These are phyloP conservation scores for Andrena bicolor DNA, from an alignment of 2,888 invertebrate species.

Conservation along the genomic window DNA sequence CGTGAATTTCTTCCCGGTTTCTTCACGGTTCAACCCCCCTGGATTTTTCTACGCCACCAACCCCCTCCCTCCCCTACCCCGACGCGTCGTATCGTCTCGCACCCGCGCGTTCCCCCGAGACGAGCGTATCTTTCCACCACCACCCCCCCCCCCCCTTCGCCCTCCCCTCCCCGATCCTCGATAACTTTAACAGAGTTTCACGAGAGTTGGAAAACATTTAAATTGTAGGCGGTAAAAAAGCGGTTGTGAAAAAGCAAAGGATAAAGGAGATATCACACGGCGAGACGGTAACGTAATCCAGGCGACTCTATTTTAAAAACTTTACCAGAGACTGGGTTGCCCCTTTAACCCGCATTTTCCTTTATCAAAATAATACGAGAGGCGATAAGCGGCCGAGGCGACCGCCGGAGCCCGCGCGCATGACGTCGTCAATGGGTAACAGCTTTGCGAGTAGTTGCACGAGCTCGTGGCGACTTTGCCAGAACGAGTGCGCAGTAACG, in stretches of 20 bases:
- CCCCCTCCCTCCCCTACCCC: neutral
- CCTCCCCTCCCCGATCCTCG: too few species aligned
- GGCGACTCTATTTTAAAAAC: slow-evolving; percentile 35
- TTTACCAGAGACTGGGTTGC: slow-evolving; percentile 29
- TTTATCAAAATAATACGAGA: slow-evolving; percentile 59
- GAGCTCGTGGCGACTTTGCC: slow-evolving; percentile 52
- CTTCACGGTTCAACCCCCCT: slow-evolving; percentile 50
- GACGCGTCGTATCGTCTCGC: slow-evolving; percentile 11
- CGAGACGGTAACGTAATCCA: slow-evolving; percentile 28
- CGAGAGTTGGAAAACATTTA: neutral
- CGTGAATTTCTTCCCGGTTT: slow-evolving; percentile 60
- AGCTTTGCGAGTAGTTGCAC: slow-evolving; percentile 46
- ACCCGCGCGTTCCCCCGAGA: slow-evolving; percentile 10
- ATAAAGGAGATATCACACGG: slow-evolving; percentile 1
- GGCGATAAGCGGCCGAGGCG: slow-evolving; percentile 56
- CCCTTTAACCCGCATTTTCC: slow-evolving; percentile 65
- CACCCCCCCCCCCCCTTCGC: neutral
- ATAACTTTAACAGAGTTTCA: neutral
- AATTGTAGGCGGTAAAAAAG: neutral
- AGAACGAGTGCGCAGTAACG: slow-evolving; percentile 66
- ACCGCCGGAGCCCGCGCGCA: slow-evolving; percentile 50
- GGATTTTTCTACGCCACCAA: slow-evolving; percentile 35
- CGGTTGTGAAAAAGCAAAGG: neutral
- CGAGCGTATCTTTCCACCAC: slow-evolving; percentile 34
- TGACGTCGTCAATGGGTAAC: slow-evolving; percentile 55